Conservation (phyloP, 2,888 invertebrate species). For the Lithophane semibrunnea region DNA sequence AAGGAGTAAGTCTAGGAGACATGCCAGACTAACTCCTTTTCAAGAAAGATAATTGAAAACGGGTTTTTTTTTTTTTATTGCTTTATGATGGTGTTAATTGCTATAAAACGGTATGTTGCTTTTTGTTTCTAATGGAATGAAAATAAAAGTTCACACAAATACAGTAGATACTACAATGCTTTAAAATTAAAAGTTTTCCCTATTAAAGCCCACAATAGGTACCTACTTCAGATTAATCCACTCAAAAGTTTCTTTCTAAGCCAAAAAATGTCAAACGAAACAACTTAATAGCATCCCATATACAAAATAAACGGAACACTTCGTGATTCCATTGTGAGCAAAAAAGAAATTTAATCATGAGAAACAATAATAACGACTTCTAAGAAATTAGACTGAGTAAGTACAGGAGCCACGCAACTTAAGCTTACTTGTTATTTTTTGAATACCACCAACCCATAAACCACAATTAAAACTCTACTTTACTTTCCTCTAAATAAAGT, state of each 20-base stretch:
- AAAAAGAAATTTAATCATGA: slow-evolving; percentile 91
- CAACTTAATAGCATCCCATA: slow-evolving; percentile 78
- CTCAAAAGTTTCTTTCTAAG: slow-evolving; percentile 60
- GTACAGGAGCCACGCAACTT: slow-evolving; percentile 90
- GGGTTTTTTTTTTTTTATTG: neutral
- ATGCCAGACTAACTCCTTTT: neutral
- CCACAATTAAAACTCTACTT: slow-evolving; percentile 67
- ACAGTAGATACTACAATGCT: slow-evolving; percentile 1
- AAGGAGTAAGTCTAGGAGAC: neutral
- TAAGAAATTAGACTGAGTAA: slow-evolving; percentile 89
- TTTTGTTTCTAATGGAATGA: neutral
- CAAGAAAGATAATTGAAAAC: slow-evolving; percentile 15
- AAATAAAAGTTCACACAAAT: neutral
- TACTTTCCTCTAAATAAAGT: slow-evolving; percentile 69
- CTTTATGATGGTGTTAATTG: neutral
- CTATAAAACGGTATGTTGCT: neutral
- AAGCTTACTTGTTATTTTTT: slow-evolving; percentile 85
- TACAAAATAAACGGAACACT: slow-evolving; percentile 81
- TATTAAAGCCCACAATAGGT: slow-evolving; percentile 25
- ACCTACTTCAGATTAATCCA: slow-evolving; percentile 50
- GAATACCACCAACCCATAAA: slow-evolving; percentile 73
- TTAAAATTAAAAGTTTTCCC: slow-evolving; percentile 45
- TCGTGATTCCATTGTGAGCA: slow-evolving; percentile 85
- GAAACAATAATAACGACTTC: slow-evolving; percentile 90
- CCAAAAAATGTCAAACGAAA: slow-evolving; percentile 75